A percentile compares a stretch with the other conserved stretches of the same genome.
These are phyloP conservation scores for Ia io DNA, from an alignment of 2,113 vertebrate species.

Conservation along the genomic window DNA sequence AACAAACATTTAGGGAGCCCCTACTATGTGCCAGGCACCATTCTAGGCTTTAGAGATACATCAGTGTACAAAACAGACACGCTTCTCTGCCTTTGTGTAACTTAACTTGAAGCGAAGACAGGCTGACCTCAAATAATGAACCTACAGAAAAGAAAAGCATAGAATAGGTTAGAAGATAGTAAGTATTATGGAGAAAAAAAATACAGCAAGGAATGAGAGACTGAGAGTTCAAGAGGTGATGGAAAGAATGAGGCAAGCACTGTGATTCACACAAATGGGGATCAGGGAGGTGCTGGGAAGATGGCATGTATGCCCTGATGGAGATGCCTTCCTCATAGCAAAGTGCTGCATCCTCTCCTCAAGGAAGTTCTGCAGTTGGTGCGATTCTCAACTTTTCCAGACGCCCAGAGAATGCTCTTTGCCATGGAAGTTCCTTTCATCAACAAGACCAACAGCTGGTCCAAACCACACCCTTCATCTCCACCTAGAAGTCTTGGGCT, in stretches of 20 bases:
- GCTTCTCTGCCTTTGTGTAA: neutral
- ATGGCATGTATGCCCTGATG: fast-evolving
- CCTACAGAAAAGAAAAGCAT: neutral
- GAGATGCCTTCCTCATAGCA: neutral
- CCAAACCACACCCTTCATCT: neutral
- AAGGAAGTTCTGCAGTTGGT: neutral
- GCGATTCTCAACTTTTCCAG: neutral
- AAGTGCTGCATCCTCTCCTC: neutral
- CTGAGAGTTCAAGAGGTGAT: neutral
- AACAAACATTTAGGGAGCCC: neutral
- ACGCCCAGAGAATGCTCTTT: neutral
- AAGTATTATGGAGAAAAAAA: neutral
- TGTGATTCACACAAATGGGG: neutral
- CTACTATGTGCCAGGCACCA: neutral
- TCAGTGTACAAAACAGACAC: neutral
- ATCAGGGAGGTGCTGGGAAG: neutral
- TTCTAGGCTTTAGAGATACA: neutral
- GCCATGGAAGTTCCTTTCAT: neutral
- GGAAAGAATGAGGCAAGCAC: neutral
- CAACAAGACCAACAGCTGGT: neutral
- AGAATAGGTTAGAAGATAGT: neutral
- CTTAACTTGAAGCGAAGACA: neutral
- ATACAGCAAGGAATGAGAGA: neutral
- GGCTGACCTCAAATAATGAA: neutral
- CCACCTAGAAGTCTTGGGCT: neutral